A percentile compares a stretch with the other conserved stretches of the same genome.
These are phyloP conservation scores for Eupithecia inturbata DNA, from an alignment of 2,888 invertebrate species.

Conservation along the genomic window DNA sequence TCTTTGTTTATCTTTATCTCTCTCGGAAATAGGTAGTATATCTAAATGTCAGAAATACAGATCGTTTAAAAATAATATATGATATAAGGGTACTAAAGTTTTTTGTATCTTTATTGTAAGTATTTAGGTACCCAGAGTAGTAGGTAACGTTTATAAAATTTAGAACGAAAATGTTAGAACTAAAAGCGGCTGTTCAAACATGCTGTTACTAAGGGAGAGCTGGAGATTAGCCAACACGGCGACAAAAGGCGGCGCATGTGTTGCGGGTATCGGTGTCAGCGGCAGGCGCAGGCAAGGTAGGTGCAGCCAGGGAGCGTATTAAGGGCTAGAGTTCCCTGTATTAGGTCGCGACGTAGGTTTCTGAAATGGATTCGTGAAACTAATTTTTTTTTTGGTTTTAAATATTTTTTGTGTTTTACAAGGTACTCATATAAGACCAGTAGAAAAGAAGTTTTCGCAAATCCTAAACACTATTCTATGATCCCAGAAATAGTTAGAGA, in stretches of 20 bases:
- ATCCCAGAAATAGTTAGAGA: background rate
- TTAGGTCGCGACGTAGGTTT: background rate
- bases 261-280: conserved; percentile 40
- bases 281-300: conserved; percentile 7
- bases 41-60: background rate
- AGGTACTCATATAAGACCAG: background rate
- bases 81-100: no score
- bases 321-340: background rate
- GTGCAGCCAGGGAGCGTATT: background rate
- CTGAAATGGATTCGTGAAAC: background rate
- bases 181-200: conserved; percentile 13
- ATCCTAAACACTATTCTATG: background rate
- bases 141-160: background rate
- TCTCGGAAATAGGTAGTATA: no score
- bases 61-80: background rate
- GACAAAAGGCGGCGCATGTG: conserved; percentile 43
- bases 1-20: no score
- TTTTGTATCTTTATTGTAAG: background rate
- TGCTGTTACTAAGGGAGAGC: conserved; percentile 17
- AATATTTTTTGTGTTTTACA: background rate
- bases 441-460: background rate
- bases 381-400: background rate
- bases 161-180: background rate
- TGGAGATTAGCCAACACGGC: conserved; percentile 48
- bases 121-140: background rate